Conservation (phyloP, 2,888 invertebrate species). For the Graphium colonna region DNA sequence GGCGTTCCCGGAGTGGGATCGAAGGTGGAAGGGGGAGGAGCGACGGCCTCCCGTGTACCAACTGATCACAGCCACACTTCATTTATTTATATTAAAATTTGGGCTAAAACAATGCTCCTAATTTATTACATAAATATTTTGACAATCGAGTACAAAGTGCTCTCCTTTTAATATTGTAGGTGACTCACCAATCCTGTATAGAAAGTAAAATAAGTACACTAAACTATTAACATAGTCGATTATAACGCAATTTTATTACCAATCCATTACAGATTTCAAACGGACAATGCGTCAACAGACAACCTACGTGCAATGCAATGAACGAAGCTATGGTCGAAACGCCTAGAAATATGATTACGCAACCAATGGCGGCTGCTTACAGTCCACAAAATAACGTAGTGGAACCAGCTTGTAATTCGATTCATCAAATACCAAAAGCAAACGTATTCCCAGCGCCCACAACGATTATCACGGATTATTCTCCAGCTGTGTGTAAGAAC, state of each 20-base stretch:
- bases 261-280: conserved; percentile 37
- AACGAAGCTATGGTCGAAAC: conserved; percentile 36
- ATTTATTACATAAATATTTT: background rate
- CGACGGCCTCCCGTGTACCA: background rate
- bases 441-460: conserved; percentile 35
- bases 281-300: conserved; percentile 40
- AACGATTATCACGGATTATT: conserved; percentile 57
- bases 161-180: too few species aligned
- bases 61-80: too few species aligned
- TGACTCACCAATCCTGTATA: too few species aligned
- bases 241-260: background rate
- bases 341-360: conserved; percentile 25
- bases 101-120: too few species aligned
- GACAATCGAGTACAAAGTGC: background rate
- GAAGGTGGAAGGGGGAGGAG: too few species aligned
- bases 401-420: conserved; percentile 15
- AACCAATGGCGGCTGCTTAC: conserved; percentile 18
- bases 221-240: too few species aligned
- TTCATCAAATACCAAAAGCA: conserved; percentile 23
- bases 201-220: too few species aligned
- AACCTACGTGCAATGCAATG: conserved; percentile 32
- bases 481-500: conserved; percentile 57
- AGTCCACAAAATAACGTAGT: conserved; percentile 6
- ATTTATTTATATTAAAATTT: too few species aligned
- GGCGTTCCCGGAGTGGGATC: too few species aligned